Conservation (phyloP, 2,797 vertebrate species). For the Phrynocephalus vlangalii region DNA sequence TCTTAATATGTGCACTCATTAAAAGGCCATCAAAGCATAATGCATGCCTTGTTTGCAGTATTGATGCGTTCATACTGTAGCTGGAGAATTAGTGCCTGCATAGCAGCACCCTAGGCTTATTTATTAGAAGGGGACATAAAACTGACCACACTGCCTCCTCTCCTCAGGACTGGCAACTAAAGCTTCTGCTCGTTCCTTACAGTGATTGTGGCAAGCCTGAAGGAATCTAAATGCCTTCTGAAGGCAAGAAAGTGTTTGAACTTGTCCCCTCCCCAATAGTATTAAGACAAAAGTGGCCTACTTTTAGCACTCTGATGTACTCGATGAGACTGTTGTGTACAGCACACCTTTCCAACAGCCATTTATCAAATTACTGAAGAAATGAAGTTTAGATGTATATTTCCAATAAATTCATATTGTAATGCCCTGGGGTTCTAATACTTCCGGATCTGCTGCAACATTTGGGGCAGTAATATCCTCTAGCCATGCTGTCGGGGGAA, state of each 20-base stretch:
- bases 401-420: background rate
- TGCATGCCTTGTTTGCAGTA: background rate
- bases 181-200: background rate
- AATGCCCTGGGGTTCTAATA: background rate
- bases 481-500: background rate
- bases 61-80: background rate
- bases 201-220: too few species aligned
- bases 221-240: background rate
- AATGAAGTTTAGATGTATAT: background rate
- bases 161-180: background rate
- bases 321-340: background rate
- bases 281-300: background rate
- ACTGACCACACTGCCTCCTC: background rate
- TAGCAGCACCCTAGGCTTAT: background rate
- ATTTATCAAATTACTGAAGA: background rate
- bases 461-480: background rate
- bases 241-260: background rate
- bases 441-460: background rate
- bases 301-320: background rate
- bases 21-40: background rate
- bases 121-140: background rate
- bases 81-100: background rate
- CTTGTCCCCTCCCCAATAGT: background rate
- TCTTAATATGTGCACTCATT: background rate
- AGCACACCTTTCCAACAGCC: background rate